A percentile compares a stretch with the other conserved stretches of the same genome.
Conservation (phyloP, 2,113 vertebrate species). For the Thalassarche chlororhynchos region DNA sequence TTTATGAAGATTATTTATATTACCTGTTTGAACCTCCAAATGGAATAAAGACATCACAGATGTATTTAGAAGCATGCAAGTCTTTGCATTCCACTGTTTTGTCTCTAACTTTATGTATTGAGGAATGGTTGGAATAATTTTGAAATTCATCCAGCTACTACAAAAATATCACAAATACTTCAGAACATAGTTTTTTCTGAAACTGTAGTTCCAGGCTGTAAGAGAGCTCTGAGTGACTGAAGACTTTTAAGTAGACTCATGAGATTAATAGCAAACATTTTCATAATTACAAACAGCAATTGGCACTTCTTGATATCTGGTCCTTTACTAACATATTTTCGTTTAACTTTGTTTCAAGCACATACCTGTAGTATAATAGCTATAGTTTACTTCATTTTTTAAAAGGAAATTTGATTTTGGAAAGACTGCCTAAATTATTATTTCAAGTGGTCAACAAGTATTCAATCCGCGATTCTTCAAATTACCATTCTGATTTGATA, state of each 20-base stretch:
- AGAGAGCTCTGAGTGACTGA: background rate
- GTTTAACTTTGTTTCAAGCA: conserved; percentile 28
- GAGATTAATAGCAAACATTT: conserved; percentile 50
- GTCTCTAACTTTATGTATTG: background rate
- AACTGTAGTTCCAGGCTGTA: background rate
- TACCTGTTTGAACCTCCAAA: background rate
- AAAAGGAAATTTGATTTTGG: conserved; percentile 33
- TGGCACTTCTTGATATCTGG: conserved; percentile 4
- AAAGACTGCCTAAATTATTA: conserved; percentile 18
- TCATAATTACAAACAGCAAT: conserved; percentile 34
- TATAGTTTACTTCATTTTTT: conserved; percentile 3
- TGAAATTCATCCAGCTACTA: background rate
- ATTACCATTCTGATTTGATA: conserved; percentile 21
- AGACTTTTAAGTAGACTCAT: conserved; percentile 10
- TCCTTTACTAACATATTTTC: conserved; percentile 21
- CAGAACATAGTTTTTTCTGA: background rate
- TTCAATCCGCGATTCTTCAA: conserved; percentile 6
- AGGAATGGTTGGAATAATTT: background rate
- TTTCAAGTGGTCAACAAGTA: conserved; percentile 19
- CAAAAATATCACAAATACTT: background rate
- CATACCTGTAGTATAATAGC: background rate
- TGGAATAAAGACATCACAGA: background rate
- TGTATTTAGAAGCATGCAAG: background rate
- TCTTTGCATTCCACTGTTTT: background rate
- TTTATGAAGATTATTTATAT: background rate